phyloP scores from a whole-genome alignment of 2,113 vertebrate genomes.

The Varanus salvator region DNA sequence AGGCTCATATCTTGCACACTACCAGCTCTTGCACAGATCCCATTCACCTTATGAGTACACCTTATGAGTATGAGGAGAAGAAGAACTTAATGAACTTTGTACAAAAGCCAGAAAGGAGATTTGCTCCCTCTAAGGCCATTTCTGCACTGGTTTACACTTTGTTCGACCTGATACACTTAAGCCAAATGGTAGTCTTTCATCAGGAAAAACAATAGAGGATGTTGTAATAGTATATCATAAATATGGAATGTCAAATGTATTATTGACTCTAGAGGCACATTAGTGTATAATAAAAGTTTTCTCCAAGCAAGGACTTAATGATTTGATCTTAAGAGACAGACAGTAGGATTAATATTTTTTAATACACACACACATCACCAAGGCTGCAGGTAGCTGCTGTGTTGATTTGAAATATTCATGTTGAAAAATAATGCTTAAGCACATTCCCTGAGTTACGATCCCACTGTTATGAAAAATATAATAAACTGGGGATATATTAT shows the following conservation, averaged over 20 bases:
- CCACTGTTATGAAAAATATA: constrained; percentile 8
- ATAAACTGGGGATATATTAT: constrained; percentile 33
- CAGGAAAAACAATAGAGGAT: constrained; percentile 10
- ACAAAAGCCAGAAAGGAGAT: not conserved
- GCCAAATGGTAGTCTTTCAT: constrained; percentile 15
- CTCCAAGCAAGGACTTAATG: not conserved
- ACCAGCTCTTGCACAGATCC: not conserved
- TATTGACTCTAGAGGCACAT: constrained; percentile 30
- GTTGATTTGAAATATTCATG: not conserved
- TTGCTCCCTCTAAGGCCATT: not conserved
- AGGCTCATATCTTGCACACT: not conserved
- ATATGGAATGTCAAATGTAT: constrained; percentile 19
- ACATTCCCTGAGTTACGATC: constrained; percentile 14
- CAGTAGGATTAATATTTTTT: constrained; percentile 27
- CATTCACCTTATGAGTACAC: not conserved
- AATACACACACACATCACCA: not conserved
- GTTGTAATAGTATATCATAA: constrained; percentile 10
- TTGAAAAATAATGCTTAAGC: constrained; percentile 23
- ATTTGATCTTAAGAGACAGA: constrained; percentile 22
- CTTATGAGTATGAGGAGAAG: not conserved
- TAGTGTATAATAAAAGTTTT: constrained; percentile 23
- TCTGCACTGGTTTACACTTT: constrained; percentile 19
- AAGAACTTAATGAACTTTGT: not conserved
- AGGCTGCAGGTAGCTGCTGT: constrained; percentile 17
- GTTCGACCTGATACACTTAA: constrained; percentile 1